These are phyloP conservation scores for Labia minor DNA, from an alignment of 2,888 invertebrate species.

Conservation along the genomic window DNA sequence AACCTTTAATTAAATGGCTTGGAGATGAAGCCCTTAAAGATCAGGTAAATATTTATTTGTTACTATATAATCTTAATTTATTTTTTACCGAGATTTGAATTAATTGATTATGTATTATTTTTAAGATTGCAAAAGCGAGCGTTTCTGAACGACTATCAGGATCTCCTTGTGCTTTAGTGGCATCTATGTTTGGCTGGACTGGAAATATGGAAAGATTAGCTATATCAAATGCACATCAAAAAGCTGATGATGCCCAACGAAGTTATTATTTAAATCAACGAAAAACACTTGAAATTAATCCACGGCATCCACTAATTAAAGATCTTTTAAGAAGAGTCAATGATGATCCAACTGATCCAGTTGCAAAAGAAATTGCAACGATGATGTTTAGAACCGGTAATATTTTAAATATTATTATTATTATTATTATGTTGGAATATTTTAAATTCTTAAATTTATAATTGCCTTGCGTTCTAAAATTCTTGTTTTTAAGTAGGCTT, in stretches of 20 bases:
- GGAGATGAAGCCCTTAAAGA: slow-evolving; percentile 69
- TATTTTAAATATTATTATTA: neutral
- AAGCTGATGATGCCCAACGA: slow-evolving; percentile 82
- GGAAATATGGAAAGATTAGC: slow-evolving; percentile 98
- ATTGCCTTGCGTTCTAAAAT: neutral
- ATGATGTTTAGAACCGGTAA: slow-evolving; percentile 73
- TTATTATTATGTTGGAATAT: no score
- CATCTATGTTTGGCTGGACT: slow-evolving; percentile 96
- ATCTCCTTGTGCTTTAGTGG: slow-evolving; percentile 93
- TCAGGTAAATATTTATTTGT: slow-evolving; percentile 40
- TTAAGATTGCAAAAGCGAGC: slow-evolving; percentile 58
- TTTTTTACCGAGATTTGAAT: neutral
- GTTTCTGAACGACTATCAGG: slow-evolving; percentile 79
- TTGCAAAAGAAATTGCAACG: slow-evolving; percentile 70
- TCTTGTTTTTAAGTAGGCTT: no score
- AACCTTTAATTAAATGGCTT: slow-evolving; percentile 86
- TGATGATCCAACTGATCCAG: slow-evolving; percentile 62
- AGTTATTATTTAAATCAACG: slow-evolving; percentile 82
- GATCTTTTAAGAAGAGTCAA: slow-evolving; percentile 77
- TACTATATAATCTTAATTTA: no score
- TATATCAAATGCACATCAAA: slow-evolving; percentile 91
- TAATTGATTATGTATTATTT: slow-evolving; percentile 15
- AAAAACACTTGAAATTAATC: slow-evolving; percentile 95
- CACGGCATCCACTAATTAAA: slow-evolving; percentile 88
- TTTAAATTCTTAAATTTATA: neutral